Evolutionary conservation across 2,113 vertebrate species (phyloP).

Genomic region (Zonotrichia leucophrys): DNA sequence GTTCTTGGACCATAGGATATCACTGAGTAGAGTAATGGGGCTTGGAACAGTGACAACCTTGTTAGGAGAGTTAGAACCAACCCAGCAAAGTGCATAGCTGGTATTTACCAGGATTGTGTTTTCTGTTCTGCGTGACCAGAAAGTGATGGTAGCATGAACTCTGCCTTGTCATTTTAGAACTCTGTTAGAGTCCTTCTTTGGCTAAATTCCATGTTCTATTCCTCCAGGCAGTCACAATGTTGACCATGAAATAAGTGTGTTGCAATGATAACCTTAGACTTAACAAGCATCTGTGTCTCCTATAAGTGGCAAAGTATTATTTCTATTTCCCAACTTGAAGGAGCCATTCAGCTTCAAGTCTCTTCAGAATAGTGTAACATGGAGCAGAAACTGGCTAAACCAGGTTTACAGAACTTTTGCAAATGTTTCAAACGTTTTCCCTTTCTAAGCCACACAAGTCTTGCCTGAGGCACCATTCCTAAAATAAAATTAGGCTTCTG

Average conservation of each 20-base stretch:
- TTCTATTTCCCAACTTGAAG: not conserved
- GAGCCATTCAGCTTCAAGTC: not conserved
- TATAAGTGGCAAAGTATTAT: not conserved
- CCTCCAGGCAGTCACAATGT: not conserved
- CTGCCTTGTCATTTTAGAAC: not conserved
- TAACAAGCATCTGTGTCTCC: not conserved
- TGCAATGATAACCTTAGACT: not conserved
- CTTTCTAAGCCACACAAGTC: constrained; percentile 35
- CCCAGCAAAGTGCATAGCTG: not conserved
- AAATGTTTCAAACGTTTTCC: constrained; percentile 42
- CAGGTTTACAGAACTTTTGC: constrained; percentile 30
- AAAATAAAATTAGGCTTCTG: constrained; percentile 58
- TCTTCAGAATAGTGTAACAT: not conserved
- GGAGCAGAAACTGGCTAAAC: constrained; percentile 1
- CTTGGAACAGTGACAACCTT: not conserved
- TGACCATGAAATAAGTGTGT: not conserved
- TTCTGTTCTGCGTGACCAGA: not conserved
- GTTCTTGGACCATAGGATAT: not conserved
- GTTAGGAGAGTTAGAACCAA: not conserved
- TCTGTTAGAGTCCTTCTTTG: not conserved
- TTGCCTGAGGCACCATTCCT: constrained; percentile 49
- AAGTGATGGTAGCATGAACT: not conserved
- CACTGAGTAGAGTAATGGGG: not conserved
- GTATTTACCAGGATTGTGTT: not conserved
- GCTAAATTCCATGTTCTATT: not conserved